A percentile compares a stretch with the other conserved stretches of the same genome.
Evolutionary conservation across 2,888 invertebrate species (phyloP).

Genomic region (Corbicula japonica): DNA sequence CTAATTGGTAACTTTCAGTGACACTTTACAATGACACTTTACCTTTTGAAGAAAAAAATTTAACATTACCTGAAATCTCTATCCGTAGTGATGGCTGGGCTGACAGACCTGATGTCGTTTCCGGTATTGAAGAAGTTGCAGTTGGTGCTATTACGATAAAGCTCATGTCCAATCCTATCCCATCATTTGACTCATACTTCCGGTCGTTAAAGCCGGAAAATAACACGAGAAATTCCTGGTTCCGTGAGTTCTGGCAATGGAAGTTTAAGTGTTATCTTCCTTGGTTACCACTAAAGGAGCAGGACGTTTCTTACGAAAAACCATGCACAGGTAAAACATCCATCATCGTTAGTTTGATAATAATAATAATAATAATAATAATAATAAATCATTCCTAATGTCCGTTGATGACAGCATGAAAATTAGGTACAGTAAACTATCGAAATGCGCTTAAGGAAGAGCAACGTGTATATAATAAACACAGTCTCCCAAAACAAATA

Average conservation of each 20-base stretch:
- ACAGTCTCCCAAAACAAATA: too few relatives aligned
- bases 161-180: constrained; percentile 90
- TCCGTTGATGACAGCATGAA: too few relatives aligned
- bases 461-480: too few relatives aligned
- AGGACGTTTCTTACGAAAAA: constrained; percentile 38
- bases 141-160: constrained; percentile 91
- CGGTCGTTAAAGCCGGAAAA: constrained; percentile 89
- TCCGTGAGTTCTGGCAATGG: constrained; percentile 92
- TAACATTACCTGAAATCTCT: too few relatives aligned
- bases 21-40: too few relatives aligned
- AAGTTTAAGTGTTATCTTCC: constrained; percentile 89
- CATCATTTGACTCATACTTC: constrained; percentile 90
- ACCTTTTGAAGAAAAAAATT: too few relatives aligned
- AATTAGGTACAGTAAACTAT: too few relatives aligned
- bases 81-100: constrained; percentile 94
- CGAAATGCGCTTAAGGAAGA: too few relatives aligned
- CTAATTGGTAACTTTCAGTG: too few relatives aligned
- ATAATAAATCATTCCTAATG: too few relatives aligned
- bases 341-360: neutral
- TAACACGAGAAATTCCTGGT: constrained; percentile 91
- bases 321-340: constrained; percentile 78
- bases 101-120: constrained; percentile 91
- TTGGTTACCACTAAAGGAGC: constrained; percentile 35
- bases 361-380: neutral
- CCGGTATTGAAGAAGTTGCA: constrained; percentile 88